Conservation (phyloP, 2,888 invertebrate species). For the Baronia brevicornis region DNA sequence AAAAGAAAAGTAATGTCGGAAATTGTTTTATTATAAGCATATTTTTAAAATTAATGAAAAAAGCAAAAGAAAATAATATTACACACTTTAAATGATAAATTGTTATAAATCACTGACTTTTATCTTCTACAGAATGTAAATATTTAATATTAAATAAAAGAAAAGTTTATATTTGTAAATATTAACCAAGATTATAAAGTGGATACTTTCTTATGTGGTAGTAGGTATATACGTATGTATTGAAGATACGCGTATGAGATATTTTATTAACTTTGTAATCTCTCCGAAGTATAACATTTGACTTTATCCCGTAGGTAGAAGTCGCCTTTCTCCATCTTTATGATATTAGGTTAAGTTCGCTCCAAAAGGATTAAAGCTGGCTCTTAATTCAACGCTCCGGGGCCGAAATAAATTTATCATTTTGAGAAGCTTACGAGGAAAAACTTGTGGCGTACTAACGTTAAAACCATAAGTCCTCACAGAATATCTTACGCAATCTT, state of each 20-base stretch:
- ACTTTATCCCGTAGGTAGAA: slow-evolving; percentile 62
- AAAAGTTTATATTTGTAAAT: too few species aligned
- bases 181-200: too few species aligned
- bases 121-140: too few species aligned
- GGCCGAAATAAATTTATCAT: slow-evolving; percentile 71
- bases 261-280: slow-evolving; percentile 66
- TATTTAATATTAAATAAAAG: too few species aligned
- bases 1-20: too few species aligned
- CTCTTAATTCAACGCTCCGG: slow-evolving; percentile 68
- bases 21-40: too few species aligned
- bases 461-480: slow-evolving; percentile 36
- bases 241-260: slow-evolving; percentile 7
- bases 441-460: slow-evolving; percentile 59
- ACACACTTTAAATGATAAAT: too few species aligned
- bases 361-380: slow-evolving; percentile 70
- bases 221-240: too few species aligned
- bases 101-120: too few species aligned
- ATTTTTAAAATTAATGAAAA: too few species aligned
- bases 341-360: slow-evolving; percentile 71
- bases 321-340: slow-evolving; percentile 70
- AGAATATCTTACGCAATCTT: slow-evolving; percentile 37
- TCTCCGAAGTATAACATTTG: slow-evolving; percentile 66
- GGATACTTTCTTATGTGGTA: too few species aligned
- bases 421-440: slow-evolving; percentile 68
- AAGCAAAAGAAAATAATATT: too few species aligned